Percentiles rank a stretch among this genome's conserved stretches.
These are phyloP conservation scores for Taxidea taxus DNA, from an alignment of 2,113 vertebrate species.

Conservation along the genomic window DNA sequence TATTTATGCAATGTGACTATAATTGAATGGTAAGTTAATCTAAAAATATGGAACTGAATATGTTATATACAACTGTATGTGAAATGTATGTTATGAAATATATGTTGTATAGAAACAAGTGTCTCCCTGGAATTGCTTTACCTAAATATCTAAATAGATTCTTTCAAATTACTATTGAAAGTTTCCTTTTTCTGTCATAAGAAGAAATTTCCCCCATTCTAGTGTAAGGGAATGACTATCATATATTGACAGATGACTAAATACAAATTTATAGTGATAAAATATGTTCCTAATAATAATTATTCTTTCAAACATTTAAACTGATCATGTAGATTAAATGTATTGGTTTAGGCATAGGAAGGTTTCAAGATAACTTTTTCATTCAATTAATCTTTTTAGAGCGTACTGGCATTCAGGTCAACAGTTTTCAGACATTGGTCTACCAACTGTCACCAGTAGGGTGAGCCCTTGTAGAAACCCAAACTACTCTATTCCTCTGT, in stretches of 20 bases:
- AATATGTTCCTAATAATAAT: not conserved
- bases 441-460: not conserved
- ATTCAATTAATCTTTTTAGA: not conserved
- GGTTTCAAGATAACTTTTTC: not conserved
- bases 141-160: not conserved
- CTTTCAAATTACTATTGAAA: not conserved
- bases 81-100: not conserved
- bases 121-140: not conserved
- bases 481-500: not conserved
- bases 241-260: not conserved
- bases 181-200: not conserved
- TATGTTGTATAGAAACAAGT: not conserved
- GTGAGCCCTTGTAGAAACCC: fast-evolving
- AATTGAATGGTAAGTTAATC: not conserved
- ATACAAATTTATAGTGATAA: not conserved
- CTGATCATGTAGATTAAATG: not conserved
- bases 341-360: not conserved
- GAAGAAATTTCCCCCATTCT: not conserved
- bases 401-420: not conserved
- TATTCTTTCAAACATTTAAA: not conserved
- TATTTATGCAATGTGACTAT: not conserved
- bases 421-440: not conserved
- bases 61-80: not conserved
- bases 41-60: not conserved
- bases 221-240: not conserved